Evolutionary conservation across 2,888 invertebrate species (phyloP), one percentile per base, ranked within the genome.

Genomic region (Dione vanillae): DNA sequence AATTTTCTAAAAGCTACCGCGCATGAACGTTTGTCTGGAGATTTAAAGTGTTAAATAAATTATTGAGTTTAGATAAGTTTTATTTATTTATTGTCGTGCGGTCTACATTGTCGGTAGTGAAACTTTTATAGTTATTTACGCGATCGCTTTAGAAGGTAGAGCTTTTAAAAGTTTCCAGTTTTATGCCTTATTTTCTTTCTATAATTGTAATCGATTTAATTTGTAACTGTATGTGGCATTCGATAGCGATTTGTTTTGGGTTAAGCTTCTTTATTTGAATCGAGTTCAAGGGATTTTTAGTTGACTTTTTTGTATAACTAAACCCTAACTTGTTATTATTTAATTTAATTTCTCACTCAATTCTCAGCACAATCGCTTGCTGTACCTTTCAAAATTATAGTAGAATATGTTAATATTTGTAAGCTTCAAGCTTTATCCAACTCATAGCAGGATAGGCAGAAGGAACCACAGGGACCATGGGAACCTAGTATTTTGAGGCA

Each of bases 1-100:
- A 0, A 41, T 14, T 14, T 19, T 14, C 43, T 14, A 43, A n/a
- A 61, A 54, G 7, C 41, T 41, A 43, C n/a, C n/a, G 43, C 27
- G 14, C 2, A 43, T 43, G 27, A 43, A n/a, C 20, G 16, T 19
- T 37, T 16, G 59, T 61, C 51, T 66, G 41, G 27, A 64, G 64
- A 67, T 37, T 51, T 20, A 14, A 43, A 49, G 47, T 41, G 40
- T 40, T 20, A 67, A 70, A 62, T 61, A 67, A 62, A 66, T 72
- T 67, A 67, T 64, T 67, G 69, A 58, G 51, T 67, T 67, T 64
- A 37, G 45, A 54, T 49, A n/a, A 14, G 45, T 64, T 56, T 64
- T 67, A 67, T 66, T 69, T 72, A 72, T 45, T 54, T 47, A 49
- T 54, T 56, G 67, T 52, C 51, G 27, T 47, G 64, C n/a, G 43